A percentile compares a stretch with the other conserved stretches of the same genome.
Conservation (phyloP, 2,113 vertebrate species). For the Macheiramphus alcinus region DNA sequence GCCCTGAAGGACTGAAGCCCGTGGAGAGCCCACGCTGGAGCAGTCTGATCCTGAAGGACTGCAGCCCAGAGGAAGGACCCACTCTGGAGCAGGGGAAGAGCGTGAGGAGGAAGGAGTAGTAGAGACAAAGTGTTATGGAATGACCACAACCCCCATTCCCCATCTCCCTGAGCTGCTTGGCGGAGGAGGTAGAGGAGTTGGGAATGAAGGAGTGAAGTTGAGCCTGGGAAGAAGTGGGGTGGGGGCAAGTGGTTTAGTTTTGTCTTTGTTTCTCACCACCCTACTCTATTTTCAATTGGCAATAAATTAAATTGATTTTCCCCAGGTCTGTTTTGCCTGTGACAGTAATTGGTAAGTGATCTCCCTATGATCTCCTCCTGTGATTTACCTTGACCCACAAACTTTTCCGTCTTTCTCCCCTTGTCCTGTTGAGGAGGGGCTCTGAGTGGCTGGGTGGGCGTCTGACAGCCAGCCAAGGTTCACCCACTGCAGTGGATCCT, state of each 20-base stretch:
- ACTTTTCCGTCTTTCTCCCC: background rate
- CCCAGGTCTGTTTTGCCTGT: background rate
- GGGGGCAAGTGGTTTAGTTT: background rate
- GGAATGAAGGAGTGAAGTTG: background rate
- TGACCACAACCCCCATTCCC: background rate
- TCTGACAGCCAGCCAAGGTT: background rate
- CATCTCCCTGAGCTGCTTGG: accelerated
- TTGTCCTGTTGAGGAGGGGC: too few relatives aligned
- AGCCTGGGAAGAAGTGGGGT: background rate
- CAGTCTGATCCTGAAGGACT: background rate
- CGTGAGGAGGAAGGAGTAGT: background rate
- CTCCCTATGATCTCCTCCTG: too few relatives aligned
- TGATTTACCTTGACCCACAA: background rate
- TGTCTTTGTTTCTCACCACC: background rate
- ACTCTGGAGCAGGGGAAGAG: background rate
- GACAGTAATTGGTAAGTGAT: background rate
- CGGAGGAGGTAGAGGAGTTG: background rate
- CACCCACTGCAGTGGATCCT: background rate
- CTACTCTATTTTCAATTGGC: background rate
- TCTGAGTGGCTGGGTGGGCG: background rate
- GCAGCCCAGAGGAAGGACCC: background rate
- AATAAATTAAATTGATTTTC: background rate
- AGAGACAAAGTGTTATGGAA: background rate
- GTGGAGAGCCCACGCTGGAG: background rate
- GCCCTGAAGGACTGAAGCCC: background rate